phyloP scores from a whole-genome alignment of 2,888 invertebrate species.

The Zele albiditarsus region DNA sequence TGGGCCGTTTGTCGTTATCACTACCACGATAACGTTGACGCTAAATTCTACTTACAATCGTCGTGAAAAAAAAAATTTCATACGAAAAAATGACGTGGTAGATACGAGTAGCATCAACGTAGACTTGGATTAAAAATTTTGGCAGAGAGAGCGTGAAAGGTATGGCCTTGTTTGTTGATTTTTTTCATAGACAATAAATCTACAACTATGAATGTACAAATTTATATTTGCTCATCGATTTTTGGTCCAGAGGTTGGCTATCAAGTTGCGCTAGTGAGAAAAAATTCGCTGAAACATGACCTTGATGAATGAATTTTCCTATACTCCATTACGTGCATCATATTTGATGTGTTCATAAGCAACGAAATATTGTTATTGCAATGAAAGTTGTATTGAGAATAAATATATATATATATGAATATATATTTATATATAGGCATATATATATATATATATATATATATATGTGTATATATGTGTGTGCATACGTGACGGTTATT shows the following conservation, averaged over 20 bases:
- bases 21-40: slow-evolving; percentile 4
- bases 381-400: neutral
- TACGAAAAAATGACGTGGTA: slow-evolving; percentile 66
- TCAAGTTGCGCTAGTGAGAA: slow-evolving; percentile 25
- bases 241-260: slow-evolving; percentile 15
- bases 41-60: slow-evolving; percentile 47
- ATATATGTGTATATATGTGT: too few species aligned
- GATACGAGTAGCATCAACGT: slow-evolving; percentile 50
- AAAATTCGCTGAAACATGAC: slow-evolving; percentile 43
- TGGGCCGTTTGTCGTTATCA: slow-evolving; percentile 14
- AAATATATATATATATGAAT: neutral
- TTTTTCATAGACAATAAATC: slow-evolving; percentile 3
- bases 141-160: slow-evolving; percentile 50
- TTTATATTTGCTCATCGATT: slow-evolving; percentile 23
- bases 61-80: slow-evolving; percentile 58
- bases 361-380: neutral
- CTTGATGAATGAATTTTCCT: slow-evolving; percentile 45
- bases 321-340: slow-evolving; percentile 48
- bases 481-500: too few species aligned
- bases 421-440: neutral
- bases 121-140: slow-evolving; percentile 44
- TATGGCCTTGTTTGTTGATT: slow-evolving; percentile 37
- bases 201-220: neutral
- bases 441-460: too few species aligned
- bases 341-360: slow-evolving; percentile 10